These are phyloP conservation scores for Agapetus fuscipes DNA, from an alignment of 2,888 invertebrate species.

Conservation along the genomic window DNA sequence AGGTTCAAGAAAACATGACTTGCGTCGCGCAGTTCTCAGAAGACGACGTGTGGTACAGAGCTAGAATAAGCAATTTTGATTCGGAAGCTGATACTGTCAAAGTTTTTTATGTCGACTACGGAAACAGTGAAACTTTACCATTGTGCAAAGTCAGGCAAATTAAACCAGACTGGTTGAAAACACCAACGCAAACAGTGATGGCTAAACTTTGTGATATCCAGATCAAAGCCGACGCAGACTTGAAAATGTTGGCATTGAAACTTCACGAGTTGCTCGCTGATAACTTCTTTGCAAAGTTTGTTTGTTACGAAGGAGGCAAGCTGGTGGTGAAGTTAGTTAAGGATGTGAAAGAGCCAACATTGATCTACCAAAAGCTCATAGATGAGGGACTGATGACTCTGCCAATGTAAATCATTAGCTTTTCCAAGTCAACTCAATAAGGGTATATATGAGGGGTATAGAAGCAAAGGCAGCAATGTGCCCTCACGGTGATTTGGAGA, in stretches of 20 bases:
- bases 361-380: neutral
- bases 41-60: slow-evolving; percentile 65
- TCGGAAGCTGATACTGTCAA: slow-evolving; percentile 36
- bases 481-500: too few species aligned
- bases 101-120: slow-evolving; percentile 67
- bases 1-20: slow-evolving; percentile 43
- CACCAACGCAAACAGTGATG: slow-evolving; percentile 32
- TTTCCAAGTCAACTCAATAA: neutral
- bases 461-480: too few species aligned
- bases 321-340: neutral
- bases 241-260: too few species aligned
- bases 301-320: neutral
- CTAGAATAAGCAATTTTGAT: slow-evolving; percentile 46
- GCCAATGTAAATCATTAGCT: neutral
- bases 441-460: too few species aligned
- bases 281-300: neutral
- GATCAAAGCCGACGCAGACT: too few species aligned
- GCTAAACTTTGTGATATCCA: too few species aligned
- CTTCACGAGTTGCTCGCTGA: neutral
- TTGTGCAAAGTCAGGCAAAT: slow-evolving; percentile 40
- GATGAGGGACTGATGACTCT: neutral
- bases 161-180: slow-evolving; percentile 36
- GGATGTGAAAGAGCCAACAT: neutral
- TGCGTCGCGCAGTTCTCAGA: slow-evolving; percentile 54
- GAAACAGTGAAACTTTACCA: slow-evolving; percentile 50